Percentiles rank a stretch among this genome's conserved stretches.
These are phyloP conservation scores for Glomeris marginata DNA, from an alignment of 2,888 invertebrate species.

Conservation along the genomic window DNA sequence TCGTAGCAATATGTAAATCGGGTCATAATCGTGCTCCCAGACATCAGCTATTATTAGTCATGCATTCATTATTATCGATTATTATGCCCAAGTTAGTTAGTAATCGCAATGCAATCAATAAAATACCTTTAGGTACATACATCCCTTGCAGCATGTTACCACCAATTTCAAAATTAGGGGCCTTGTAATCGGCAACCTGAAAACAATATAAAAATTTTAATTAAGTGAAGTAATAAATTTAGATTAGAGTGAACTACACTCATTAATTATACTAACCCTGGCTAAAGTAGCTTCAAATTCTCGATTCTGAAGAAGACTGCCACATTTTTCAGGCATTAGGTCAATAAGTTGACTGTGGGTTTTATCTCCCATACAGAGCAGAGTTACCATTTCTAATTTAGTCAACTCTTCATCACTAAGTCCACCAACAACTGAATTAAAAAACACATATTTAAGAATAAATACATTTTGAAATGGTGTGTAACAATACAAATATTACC, in stretches of 20 bases:
- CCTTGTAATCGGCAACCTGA: constrained; percentile 67
- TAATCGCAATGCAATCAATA: not conserved
- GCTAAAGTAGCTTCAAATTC: constrained; percentile 75
- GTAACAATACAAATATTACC: constrained; percentile 36
- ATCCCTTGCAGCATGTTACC: constrained; percentile 57
- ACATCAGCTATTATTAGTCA: constrained; percentile 39
- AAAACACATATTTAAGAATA: constrained; percentile 3
- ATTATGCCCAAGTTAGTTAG: not conserved
- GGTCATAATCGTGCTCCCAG: constrained; percentile 91
- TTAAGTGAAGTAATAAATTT: not conserved
- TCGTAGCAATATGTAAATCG: constrained; percentile 75
- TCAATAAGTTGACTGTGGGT: constrained; percentile 92
- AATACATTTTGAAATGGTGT: not conserved
- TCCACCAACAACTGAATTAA: constrained; percentile 30
- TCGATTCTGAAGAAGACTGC: constrained; percentile 56
- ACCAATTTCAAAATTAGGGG: constrained; percentile 72
- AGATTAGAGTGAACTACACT: not conserved
- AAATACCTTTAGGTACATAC: constrained; percentile 54
- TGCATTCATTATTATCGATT: not conserved
- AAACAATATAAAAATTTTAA: constrained; percentile 9
- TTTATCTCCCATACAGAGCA: constrained; percentile 84
- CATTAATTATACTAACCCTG: constrained; percentile 38
- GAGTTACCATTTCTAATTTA: constrained; percentile 78
- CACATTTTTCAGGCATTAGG: constrained; percentile 88
- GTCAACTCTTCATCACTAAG: constrained; percentile 48